Evolutionary conservation across 2,888 invertebrate genomes (phyloP).

Genomic region (Erebia aethiops): DNA sequence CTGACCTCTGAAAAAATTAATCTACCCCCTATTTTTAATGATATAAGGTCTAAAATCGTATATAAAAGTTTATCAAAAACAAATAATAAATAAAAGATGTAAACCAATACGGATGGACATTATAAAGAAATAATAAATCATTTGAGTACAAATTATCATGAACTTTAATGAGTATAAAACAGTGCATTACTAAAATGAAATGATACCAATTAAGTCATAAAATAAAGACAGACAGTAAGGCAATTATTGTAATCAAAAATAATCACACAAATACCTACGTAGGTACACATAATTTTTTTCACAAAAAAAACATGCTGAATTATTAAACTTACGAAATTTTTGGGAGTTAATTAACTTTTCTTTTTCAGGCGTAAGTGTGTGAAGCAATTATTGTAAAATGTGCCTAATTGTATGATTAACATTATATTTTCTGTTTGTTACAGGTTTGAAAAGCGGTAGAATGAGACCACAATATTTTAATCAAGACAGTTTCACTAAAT

Average conservation of each 20-base stretch:
- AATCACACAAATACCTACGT: neutral
- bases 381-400: slow-evolving; percentile 54
- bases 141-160: neutral
- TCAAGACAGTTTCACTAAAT: slow-evolving; percentile 29
- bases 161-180: neutral
- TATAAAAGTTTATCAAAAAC: neutral
- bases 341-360: no score
- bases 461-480: slow-evolving; percentile 45
- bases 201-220: neutral
- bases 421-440: slow-evolving; percentile 61
- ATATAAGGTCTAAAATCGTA: neutral
- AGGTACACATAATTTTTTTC: neutral
- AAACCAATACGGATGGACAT: neutral
- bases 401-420: slow-evolving; percentile 55
- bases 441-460: slow-evolving; percentile 57
- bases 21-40: neutral
- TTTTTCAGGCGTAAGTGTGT: slow-evolving; percentile 20
- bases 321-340: no score
- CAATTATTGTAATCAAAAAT: neutral
- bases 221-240: neutral
- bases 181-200: slow-evolving; percentile 5
- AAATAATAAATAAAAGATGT: neutral
- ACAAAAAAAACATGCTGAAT: slow-evolving; percentile 37
- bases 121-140: neutral
- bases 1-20: neutral